Evolutionary conservation across 1,140 invertebrate genomes (phyloP), one percentile per base, ranked within the genome.

Genomic region (Atta cephalotes): DNA sequence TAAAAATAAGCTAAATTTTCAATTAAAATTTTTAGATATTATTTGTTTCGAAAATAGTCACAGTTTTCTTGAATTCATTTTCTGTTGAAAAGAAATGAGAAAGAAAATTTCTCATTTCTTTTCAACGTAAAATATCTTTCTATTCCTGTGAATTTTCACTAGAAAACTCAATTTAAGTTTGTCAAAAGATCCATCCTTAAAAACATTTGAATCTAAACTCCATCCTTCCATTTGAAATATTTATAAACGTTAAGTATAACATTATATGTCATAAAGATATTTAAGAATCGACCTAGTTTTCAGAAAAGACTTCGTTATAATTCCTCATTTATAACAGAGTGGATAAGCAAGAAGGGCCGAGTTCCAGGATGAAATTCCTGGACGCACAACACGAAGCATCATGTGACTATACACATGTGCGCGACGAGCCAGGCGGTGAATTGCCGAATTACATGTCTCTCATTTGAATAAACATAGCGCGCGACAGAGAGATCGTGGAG

Each of bases 381-480:
- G 51, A 12, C 77, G 63, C 76, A 84, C 39, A 90, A 90, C 84
- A 88, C 63, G 74, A 65, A 35, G 76, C 70, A 78, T 89, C 84
- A 86, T 82, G 70, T 56, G 87, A 74, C 72, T 81, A 49, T 71
- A 81, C 63, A 56, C 82, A 71, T 81, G 78, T 63, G 60, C 62
- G 49, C 86, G 45, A 39, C 66, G 76, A 51, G 65, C 12, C 18
- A 65, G 87, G 49, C 86, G 82, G 82, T 87, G 91, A 91, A 91
- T 91, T 91, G 88, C 91, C 90, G 87, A 92, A 92, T 92, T 91
- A 92, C 91, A 91, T 86, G 90, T 58, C 84, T 88, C 90, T 92
- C 87, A 92, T 91, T 92, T 92, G 90, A 92, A 92, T 92, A 92
- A 91, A 91, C 91, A 91, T 86, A 85, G 81, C 80, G 72, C 51